phyloP scores from a whole-genome alignment of 2,888 invertebrate genomes.

The Stratiomys singularior region DNA sequence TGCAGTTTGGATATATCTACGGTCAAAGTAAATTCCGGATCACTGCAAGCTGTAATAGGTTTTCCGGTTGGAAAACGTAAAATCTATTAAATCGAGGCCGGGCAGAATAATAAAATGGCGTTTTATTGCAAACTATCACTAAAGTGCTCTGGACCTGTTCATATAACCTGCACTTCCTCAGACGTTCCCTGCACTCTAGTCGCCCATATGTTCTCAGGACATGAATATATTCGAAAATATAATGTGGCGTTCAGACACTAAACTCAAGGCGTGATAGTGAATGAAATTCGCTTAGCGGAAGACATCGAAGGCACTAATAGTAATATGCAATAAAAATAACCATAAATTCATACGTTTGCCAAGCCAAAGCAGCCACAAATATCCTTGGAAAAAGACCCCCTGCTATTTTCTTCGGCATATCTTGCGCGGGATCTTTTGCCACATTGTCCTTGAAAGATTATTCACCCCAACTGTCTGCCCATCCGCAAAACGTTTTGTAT shows the following conservation, averaged over 20 bases:
- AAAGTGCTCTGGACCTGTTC: not conserved
- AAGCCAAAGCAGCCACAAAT: not conserved
- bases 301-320: constrained; percentile 15
- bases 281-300: constrained; percentile 17
- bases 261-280: not conserved
- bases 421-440: not conserved
- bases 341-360: constrained; percentile 29
- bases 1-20: not conserved
- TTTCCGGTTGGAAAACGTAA: not conserved
- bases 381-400: not conserved
- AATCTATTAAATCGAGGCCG: not conserved
- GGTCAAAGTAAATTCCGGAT: not conserved
- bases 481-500: constrained; percentile 33
- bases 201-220: constrained; percentile 12
- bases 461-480: not conserved
- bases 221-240: constrained; percentile 10
- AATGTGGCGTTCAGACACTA: not conserved
- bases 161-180: too few relatives aligned
- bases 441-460: constrained; percentile 28
- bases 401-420: not conserved
- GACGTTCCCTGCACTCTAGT: not conserved
- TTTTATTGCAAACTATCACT: constrained; percentile 40
- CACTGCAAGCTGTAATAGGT: not conserved
- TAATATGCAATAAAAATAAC: constrained; percentile 37
- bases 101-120: constrained; percentile 25